Percentiles rank a stretch among this genome's conserved stretches.
Conservation (phyloP, 2,888 invertebrate species). For the Isotomurus palustris region DNA sequence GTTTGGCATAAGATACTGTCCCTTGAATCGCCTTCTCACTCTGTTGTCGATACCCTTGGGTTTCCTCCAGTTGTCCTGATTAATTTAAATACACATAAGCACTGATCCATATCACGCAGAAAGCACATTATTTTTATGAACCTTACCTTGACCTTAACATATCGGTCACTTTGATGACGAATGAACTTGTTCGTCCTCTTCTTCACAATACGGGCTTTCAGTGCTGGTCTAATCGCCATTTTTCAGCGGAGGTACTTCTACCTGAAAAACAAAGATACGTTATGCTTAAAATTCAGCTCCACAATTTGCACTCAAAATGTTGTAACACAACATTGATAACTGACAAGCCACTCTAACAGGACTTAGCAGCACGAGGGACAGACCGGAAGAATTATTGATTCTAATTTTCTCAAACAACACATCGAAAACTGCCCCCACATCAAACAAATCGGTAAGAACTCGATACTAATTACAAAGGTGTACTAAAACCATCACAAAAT, state of each 20-base stretch:
- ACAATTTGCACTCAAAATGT: no score
- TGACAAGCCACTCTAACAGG: no score
- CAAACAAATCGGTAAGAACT: no score
- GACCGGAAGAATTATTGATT: no score
- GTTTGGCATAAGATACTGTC: conserved; percentile 97
- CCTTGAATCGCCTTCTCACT: conserved; percentile 98
- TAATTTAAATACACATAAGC: not conserved
- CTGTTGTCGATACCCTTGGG: conserved; percentile 99
- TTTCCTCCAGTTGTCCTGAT: conserved; percentile 97
- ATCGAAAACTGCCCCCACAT: no score
- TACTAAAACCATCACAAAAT: no score
- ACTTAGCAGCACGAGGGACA: no score
- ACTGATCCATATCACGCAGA: not conserved
- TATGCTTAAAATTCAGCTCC: no score
- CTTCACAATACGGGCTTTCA: conserved; percentile 86
- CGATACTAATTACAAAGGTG: no score
- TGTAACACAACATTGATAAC: no score
- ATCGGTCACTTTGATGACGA: conserved; percentile 97
- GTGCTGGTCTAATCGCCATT: conserved; percentile 76
- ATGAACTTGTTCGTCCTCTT: conserved; percentile 98
- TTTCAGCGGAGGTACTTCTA: conserved; percentile 17
- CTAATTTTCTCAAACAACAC: no score
- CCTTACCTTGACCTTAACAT: conserved; percentile 84
- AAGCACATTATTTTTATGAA: not conserved
- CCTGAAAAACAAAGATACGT: not conserved